Evolutionary conservation across 2,888 invertebrate species (phyloP).

Genomic region (Tachina grossa): DNA sequence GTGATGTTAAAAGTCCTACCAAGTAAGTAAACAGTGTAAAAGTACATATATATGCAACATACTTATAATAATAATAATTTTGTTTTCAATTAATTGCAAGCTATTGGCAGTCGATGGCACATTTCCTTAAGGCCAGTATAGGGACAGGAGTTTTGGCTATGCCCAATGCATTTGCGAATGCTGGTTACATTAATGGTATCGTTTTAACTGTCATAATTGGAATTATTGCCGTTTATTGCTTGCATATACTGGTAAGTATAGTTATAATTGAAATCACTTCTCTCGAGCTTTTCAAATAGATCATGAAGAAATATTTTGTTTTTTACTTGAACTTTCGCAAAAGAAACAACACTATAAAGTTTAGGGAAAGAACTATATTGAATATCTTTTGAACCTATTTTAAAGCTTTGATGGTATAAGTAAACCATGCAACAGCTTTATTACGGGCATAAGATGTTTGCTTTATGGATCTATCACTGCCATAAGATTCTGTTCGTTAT

Average conservation of each 20-base stretch:
- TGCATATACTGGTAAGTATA: conserved; percentile 91
- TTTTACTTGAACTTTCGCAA: too few relatives aligned
- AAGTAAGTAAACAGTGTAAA: conserved; percentile 82
- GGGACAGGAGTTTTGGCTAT: conserved; percentile 98
- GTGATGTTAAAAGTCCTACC: conserved; percentile 90
- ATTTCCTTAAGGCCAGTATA: conserved; percentile 96
- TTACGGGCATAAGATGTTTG: too few relatives aligned
- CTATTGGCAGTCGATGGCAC: conserved; percentile 94
- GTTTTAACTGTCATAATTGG: conserved; percentile 93
- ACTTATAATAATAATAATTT: background rate
- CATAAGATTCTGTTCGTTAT: too few relatives aligned
- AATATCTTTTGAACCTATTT: too few relatives aligned
- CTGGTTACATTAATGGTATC: conserved; percentile 94
- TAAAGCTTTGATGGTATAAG: too few relatives aligned
- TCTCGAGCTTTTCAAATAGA: too few relatives aligned
- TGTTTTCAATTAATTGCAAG: conserved; percentile 84
- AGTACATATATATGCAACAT: conserved; percentile 56
- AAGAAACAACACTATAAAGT: too few relatives aligned
- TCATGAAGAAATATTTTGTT: too few relatives aligned
- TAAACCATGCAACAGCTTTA: too few relatives aligned
- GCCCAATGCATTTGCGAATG: conserved; percentile 93
- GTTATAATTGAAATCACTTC: too few relatives aligned
- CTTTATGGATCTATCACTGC: too few relatives aligned
- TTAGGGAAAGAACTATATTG: too few relatives aligned
- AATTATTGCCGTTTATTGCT: conserved; percentile 96